Base-by-base conservation (phyloP, 30 jellyfish, hydroid and myxozoan genomes). In the Pelagia noctiluca region DNA sequence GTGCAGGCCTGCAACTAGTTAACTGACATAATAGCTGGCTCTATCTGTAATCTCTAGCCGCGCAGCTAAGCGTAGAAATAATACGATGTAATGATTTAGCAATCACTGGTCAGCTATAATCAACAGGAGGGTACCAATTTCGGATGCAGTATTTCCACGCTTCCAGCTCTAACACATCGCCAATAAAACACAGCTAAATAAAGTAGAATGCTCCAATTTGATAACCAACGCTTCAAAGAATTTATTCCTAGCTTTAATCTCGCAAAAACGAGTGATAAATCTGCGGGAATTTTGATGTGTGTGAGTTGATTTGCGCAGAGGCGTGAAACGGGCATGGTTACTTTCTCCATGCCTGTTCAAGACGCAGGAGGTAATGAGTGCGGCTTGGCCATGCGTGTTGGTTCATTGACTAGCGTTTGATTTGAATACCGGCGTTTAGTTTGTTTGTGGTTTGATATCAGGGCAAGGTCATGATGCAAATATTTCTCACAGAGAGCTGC, bases 31-130 rank as follows among this genome's bases (percentile, higher is more conserved):
- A 80, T 80, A 69, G 32, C 76, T 31, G 38, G 86, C 61, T 75
- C 26, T 35, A 73, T 57, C 53, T 85, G 95, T 85, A 74, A 69
- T 69, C 81, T 77, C 47, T 61, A 87, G 92, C 88, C 96, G 96
- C 91, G 96, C 96, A 87, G 88, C 66, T 31, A 78, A 77, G 87
- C 96, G 96, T 87, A 71, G 65, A 37, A 78, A 46, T 34, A 70
- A 52, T 76, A 69, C 74, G 71, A 88, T 70, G 96, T 87, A 78
- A 87, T 87, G 96, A 63, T 78, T 87, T 35, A 33, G 79, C 82
- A 63, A 82, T 71, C 96, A 87, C 60, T 87, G 96, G 84, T 52
- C 84, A 80, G 71, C 67, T 66, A 69, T 46, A 65, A 48, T 80
- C 37, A 69, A 61, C n/a, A n/a, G n/a, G n/a, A n/a, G n/a, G n/a